A percentile compares a stretch with the other conserved stretches of the same genome.
These are phyloP conservation scores for Nematolebias whitei DNA, from an alignment of 2,113 vertebrate species.

Conservation along the genomic window DNA sequence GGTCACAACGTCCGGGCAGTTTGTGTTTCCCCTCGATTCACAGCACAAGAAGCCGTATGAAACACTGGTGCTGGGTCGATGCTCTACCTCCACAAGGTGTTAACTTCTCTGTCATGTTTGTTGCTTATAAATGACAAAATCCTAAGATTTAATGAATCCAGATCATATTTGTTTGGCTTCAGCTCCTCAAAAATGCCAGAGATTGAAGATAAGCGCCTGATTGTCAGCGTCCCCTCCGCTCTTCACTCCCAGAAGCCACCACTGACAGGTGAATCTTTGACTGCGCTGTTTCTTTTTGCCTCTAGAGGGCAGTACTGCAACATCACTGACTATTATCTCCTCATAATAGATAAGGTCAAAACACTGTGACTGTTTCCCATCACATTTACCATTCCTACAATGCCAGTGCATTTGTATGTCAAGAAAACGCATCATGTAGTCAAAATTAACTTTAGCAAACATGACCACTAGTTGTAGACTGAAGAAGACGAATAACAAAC, in stretches of 20 bases:
- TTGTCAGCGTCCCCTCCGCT: constrained; percentile 90
- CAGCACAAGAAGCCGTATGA: constrained; percentile 97
- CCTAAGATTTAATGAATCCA: background rate
- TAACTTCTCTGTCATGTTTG: background rate
- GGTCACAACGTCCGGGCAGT: constrained; percentile 90
- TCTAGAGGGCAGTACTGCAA: constrained; percentile 82
- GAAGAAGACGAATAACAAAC: background rate
- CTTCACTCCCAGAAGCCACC: constrained; percentile 96
- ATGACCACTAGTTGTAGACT: background rate
- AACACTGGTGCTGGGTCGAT: constrained; percentile 87
- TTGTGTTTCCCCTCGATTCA: constrained; percentile 94
- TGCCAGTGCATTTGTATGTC: background rate
- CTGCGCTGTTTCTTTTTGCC: constrained; percentile 35
- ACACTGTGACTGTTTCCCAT: background rate
- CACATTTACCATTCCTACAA: background rate
- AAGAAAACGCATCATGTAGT: too few species aligned
- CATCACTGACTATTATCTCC: constrained; percentile 37
- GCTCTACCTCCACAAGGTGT: constrained; percentile 50
- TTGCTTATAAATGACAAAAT: background rate
- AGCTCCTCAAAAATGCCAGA: constrained; percentile 68
- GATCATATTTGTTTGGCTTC: constrained; percentile 10
- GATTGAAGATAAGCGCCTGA: constrained; percentile 85
- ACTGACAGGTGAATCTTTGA: constrained; percentile 81
- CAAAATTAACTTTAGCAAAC: background rate
- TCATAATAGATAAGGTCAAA: constrained; percentile 1